Evolutionary conservation across 2,888 invertebrate species (phyloP).

Genomic region (Himalopsyche kuldschensis): DNA sequence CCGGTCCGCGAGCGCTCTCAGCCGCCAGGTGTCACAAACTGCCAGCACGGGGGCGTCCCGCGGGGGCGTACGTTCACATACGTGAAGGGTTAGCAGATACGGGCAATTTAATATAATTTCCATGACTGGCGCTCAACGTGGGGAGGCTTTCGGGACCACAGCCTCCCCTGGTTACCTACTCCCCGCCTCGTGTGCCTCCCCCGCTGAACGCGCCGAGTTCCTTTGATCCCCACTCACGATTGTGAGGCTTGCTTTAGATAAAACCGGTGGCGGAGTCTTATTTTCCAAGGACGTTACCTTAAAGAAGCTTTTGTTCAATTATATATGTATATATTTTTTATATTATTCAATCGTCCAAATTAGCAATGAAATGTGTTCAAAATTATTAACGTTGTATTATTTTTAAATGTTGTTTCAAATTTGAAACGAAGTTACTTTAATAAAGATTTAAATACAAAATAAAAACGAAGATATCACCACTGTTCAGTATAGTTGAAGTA

Average conservation of each 20-base stretch:
- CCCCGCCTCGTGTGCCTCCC: neutral
- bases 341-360: too few species aligned
- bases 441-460: too few species aligned
- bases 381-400: too few species aligned
- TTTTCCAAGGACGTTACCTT: neutral
- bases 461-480: too few species aligned
- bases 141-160: conserved; percentile 29
- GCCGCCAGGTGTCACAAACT: neutral
- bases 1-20: neutral
- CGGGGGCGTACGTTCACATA: conserved; percentile 24
- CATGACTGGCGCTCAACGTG: conserved; percentile 34
- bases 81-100: conserved; percentile 37
- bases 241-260: conserved; percentile 40
- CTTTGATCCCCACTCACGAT: conserved; percentile 40
- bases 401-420: too few species aligned
- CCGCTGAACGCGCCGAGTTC: conserved; percentile 19
- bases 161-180: conserved; percentile 7
- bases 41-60: neutral
- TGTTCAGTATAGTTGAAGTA: too few species aligned
- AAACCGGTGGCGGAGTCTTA: conserved; percentile 26
- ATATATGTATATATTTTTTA: too few species aligned
- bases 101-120: conserved; percentile 40
- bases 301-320: too few species aligned
- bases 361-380: too few species aligned
- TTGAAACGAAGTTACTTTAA: too few species aligned